A percentile compares a stretch with the other conserved stretches of the same genome.
Evolutionary conservation across 92 coral and sea anemone species (phyloP).

Genomic region (Muricea muricata): DNA sequence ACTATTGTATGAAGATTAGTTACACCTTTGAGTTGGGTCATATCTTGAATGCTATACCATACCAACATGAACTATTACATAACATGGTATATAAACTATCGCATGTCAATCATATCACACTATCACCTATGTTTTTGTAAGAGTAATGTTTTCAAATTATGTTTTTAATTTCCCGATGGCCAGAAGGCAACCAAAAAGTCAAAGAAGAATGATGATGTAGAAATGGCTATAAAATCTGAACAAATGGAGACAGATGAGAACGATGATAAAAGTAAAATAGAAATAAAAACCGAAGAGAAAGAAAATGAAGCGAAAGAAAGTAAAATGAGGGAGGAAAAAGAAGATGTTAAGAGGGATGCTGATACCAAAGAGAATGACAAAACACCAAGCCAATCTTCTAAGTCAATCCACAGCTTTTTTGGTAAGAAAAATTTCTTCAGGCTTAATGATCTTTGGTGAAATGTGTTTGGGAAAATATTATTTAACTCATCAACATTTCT

Average conservation of each 20-base stretch:
- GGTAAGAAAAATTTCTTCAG: conserved; percentile 77
- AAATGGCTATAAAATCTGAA: background rate
- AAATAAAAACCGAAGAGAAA: conserved; percentile 9
- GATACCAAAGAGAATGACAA: conserved; percentile 15
- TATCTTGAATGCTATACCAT: background rate
- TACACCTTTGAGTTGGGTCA: too few species aligned
- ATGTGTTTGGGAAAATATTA: background rate
- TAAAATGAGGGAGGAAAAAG: conserved; percentile 6
- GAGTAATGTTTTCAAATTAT: too few species aligned
- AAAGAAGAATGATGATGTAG: conserved; percentile 15
- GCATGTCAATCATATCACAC: background rate
- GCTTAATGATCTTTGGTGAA: too few species aligned
- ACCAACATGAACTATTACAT: background rate
- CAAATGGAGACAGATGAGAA: conserved; percentile 37
- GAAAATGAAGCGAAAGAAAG: background rate
- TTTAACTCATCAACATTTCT: too few species aligned
- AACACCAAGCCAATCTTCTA: conserved; percentile 17
- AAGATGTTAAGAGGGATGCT: conserved; percentile 5
- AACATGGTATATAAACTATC: too few species aligned
- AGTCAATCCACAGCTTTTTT: conserved; percentile 77
- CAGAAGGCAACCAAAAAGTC: conserved; percentile 44
- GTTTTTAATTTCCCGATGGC: background rate
- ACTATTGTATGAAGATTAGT: too few species aligned
- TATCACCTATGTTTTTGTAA: too few species aligned
- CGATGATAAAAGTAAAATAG: conserved; percentile 38